Conservation (phyloP, 2,888 invertebrate genomes). For the Mantis religiosa region DNA sequence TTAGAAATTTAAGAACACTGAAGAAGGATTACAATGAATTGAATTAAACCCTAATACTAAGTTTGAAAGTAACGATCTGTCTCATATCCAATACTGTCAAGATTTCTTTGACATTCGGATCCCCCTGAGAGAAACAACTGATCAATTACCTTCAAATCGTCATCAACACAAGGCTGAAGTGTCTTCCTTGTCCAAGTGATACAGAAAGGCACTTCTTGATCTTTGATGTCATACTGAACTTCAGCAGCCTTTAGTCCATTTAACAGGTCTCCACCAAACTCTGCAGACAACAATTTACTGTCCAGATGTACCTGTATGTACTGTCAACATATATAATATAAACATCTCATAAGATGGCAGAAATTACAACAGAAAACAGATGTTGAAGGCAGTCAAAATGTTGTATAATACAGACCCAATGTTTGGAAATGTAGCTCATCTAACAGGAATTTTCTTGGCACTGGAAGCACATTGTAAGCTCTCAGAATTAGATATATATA, state of each 20-base stretch:
- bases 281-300: constrained; percentile 40
- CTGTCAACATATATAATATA: constrained; percentile 37
- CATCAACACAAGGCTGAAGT: constrained; percentile 18
- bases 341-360: background rate
- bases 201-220: constrained; percentile 31
- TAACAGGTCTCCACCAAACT: constrained; percentile 39
- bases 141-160: constrained; percentile 18
- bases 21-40: too few species aligned
- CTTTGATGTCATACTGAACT: constrained; percentile 32
- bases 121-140: background rate
- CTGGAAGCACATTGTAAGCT: too few species aligned
- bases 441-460: too few species aligned
- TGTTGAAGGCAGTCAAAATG: background rate
- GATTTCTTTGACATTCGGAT: background rate
- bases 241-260: constrained; percentile 33
- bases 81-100: background rate
- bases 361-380: background rate
- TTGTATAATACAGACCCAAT: background rate
- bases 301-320: constrained; percentile 47
- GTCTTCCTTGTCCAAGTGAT: constrained; percentile 35
- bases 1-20: too few species aligned
- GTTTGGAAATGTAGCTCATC: too few species aligned
- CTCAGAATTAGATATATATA: too few species aligned
- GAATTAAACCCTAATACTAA: background rate
- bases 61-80: background rate